phyloP scores from a whole-genome alignment of 1,140 invertebrate species.

The Danaus plexippus region DNA sequence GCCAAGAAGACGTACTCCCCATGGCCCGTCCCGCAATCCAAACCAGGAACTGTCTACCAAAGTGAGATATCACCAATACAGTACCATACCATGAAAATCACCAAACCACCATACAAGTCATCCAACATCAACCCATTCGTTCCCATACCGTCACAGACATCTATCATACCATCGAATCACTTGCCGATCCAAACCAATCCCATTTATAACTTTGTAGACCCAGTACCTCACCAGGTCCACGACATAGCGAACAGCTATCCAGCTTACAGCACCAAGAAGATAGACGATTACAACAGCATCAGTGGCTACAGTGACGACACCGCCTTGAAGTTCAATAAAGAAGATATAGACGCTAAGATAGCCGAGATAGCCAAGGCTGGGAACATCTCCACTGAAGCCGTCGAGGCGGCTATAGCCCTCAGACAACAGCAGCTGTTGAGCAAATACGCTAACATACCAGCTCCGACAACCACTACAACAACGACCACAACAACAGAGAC shows the following conservation, averaged over 20 bases:
- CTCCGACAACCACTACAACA: conserved; percentile 65
- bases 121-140: conserved; percentile 70
- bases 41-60: conserved; percentile 49
- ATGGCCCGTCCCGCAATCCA: conserved; percentile 42
- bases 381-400: conserved; percentile 81
- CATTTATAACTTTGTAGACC: conserved; percentile 67
- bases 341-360: conserved; percentile 67
- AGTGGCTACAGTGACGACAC: conserved; percentile 62
- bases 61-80: conserved; percentile 57
- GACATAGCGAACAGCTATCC: conserved; percentile 44
- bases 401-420: conserved; percentile 79
- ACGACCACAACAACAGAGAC: conserved; percentile 66
- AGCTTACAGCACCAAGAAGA: conserved; percentile 59
- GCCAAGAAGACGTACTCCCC: conserved; percentile 44
- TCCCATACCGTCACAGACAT: conserved; percentile 56
- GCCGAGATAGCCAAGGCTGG: conserved; percentile 73
- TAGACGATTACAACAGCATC: conserved; percentile 65
- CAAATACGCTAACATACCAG: conserved; percentile 70
- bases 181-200: conserved; percentile 50
- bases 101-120: conserved; percentile 61
- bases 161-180: conserved; percentile 50
- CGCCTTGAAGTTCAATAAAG: conserved; percentile 53
- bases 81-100: conserved; percentile 54
- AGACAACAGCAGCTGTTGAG: conserved; percentile 78
- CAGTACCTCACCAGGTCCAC: conserved; percentile 58